Evolutionary conservation across 2,113 vertebrate genomes (phyloP).

Genomic region (Panurus biarmicus): DNA sequence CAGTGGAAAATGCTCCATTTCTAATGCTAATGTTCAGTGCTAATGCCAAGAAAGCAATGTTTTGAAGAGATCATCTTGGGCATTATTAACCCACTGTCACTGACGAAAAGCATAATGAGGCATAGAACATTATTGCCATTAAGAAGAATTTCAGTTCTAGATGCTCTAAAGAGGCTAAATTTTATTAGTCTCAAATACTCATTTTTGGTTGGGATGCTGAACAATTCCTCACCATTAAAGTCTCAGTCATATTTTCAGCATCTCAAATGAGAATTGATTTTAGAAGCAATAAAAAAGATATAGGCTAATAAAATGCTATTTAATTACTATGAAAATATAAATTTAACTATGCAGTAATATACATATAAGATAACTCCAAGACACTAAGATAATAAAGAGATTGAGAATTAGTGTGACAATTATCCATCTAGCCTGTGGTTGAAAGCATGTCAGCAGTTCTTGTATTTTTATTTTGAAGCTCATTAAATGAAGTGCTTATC

Average conservation of each 20-base stretch:
- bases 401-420: not conserved
- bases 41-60: not conserved
- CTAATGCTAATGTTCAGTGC: not conserved
- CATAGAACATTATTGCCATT: conserved; percentile 39
- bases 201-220: not conserved
- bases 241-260: not conserved
- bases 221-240: not conserved
- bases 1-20: conserved; percentile 24
- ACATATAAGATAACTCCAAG: not conserved
- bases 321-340: conserved; percentile 8
- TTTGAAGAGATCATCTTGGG: not conserved
- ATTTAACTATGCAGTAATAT: not conserved
- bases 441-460: not conserved
- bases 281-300: not conserved
- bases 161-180: conserved; percentile 23
- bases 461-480: not conserved
- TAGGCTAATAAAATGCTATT: conserved; percentile 25
- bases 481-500: conserved; percentile 11
- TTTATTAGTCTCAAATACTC: not conserved
- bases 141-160: conserved; percentile 8
- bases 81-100: conserved; percentile 16
- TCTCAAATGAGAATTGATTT: not conserved
- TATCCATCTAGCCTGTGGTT: not conserved
- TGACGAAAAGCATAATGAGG: not conserved
- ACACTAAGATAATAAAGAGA: not conserved